Base-by-base conservation (phyloP, 2,888 invertebrate genomes). In the Oscheius onirici region DNA sequence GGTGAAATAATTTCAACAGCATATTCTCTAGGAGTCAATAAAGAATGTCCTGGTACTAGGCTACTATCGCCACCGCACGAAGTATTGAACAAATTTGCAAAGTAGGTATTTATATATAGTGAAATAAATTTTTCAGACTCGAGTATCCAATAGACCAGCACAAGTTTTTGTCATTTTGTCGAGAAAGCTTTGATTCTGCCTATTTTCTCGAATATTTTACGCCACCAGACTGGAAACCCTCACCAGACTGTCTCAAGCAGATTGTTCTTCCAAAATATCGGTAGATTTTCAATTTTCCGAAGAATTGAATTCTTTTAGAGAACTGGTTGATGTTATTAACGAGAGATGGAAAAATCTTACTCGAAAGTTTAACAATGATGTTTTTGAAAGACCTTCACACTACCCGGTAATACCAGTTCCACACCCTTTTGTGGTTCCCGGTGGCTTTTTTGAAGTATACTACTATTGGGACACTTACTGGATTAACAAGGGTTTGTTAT, bases 391-490 rank as follows among this genome's bases (percentile, higher is more conserved):
- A 55, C 85, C 82, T 5, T 75, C 84, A 0, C 74, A 83, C 41
- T 94, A 94, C 89, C 95, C 95, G 72, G 92, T 95, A 77, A 92
- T 95, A 83, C 93, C 93, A 78, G 93, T 95, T 1, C 92, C 93
- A 0, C 91, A 95, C 87, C 88, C 89, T 2, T 89, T 89, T 71
- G 88, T 90, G 57, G 92, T 95, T 91, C 94, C 73, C 85, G 94
- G 87, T 91, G 94, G 89, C 15, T 90, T 95, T 77, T 90, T 90
- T 80, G 83, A 89, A 66, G 89, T 89, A 75, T 88, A 89, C 58
- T 95, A 95, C 88, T 95, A 95, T 88, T 95, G 95, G 95, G 95
- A 96, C 88, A 94, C 94, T 0, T 95, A 93, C 88, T 96, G 95
- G 95, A 93, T 94, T 69, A 90, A 95, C 78, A 92, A 93, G 83